Evolutionary conservation across 1,140 invertebrate genomes (phyloP).

Genomic region (Portunus trituberculatus): DNA sequence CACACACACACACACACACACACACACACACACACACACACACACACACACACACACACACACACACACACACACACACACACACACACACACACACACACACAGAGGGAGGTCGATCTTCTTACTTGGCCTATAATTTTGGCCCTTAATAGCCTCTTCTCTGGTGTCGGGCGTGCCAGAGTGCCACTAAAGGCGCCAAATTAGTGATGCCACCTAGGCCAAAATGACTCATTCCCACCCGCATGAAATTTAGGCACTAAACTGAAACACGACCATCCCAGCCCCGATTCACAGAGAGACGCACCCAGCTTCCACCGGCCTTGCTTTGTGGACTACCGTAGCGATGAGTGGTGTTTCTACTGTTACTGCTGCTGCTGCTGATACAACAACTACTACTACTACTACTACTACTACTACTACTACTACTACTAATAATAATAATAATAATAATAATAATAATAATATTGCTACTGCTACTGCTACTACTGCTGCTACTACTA

Average conservation of each 20-base stretch:
- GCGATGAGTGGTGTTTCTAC: no score
- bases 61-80: neutral
- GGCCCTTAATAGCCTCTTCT: neutral
- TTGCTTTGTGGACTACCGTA: no score
- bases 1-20: slow-evolving; percentile 20
- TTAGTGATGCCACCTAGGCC: neutral
- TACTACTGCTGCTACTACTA: no score
- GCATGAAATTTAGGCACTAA: neutral
- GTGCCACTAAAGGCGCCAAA: neutral
- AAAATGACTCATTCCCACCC: neutral
- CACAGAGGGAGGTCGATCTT: neutral
- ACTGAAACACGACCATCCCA: neutral
- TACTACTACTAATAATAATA: no score
- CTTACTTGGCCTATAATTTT: neutral
- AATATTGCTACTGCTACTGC: no score
- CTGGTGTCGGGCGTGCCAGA: neutral
- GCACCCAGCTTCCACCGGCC: no score
- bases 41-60: slow-evolving; percentile 7
- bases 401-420: no score
- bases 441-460: no score
- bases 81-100: neutral
- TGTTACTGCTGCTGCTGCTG: no score
- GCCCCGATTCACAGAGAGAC: neutral
- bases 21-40: slow-evolving; percentile 20
- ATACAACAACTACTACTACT: no score